Conservation (phyloP, 2,888 invertebrate genomes). For the Leucoma salicis region DNA sequence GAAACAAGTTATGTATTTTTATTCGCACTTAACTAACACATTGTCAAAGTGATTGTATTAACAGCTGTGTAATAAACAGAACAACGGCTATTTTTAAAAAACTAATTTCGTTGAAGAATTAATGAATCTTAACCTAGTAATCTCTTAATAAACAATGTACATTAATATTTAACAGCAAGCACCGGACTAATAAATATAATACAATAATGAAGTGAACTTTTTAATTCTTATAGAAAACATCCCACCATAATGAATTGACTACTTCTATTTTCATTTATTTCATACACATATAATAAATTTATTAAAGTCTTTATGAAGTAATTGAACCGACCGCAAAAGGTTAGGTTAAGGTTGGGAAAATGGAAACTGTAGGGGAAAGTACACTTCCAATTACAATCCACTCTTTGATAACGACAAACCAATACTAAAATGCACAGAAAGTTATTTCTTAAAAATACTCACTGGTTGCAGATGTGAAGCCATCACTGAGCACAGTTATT, state of each 20-base stretch:
- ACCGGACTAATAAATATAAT: conserved; percentile 75
- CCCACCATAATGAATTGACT: conserved; percentile 79
- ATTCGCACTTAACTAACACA: conserved; percentile 43
- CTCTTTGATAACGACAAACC: conserved; percentile 49
- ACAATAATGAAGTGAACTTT: conserved; percentile 65
- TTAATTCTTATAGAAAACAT: conserved; percentile 75
- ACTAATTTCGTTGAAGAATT: conserved; percentile 64
- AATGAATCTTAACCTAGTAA: conserved; percentile 49
- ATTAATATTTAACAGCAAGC: conserved; percentile 73
- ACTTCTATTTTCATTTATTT: conserved; percentile 72
- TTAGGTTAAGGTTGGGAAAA: conserved; percentile 41
- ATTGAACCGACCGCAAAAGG: conserved; percentile 76
- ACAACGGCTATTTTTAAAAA: conserved; percentile 44
- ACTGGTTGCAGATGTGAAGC: too few relatives aligned
- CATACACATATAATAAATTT: conserved; percentile 61
- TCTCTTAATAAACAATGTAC: conserved; percentile 58
- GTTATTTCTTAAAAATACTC: conserved; percentile 29
- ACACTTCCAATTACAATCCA: conserved; percentile 42
- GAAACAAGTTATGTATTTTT: conserved; percentile 56
- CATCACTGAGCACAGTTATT: too few relatives aligned
- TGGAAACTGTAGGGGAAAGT: conserved; percentile 42
- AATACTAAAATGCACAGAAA: conserved; percentile 43
- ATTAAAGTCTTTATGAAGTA: conserved; percentile 66
- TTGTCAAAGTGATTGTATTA: conserved; percentile 45
- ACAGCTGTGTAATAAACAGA: conserved; percentile 43